phyloP scores from a whole-genome alignment of 2,113 vertebrate genomes.

The Synodontis membranacea region DNA sequence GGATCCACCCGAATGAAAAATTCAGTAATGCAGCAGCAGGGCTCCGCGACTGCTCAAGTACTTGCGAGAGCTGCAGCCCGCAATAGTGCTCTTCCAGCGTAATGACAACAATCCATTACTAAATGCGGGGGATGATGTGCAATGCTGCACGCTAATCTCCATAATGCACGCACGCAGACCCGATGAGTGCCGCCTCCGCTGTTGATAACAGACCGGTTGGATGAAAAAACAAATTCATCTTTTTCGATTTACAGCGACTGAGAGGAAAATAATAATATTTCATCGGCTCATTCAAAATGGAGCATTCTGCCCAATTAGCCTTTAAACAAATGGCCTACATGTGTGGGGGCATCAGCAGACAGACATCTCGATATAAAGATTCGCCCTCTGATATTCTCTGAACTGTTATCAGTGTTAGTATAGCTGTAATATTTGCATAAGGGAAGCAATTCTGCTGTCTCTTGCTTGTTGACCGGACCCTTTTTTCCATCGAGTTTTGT shows the following conservation, averaged over 20 bases:
- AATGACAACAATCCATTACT: slow-evolving; percentile 49
- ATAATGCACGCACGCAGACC: slow-evolving; percentile 44
- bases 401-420: slow-evolving; percentile 17
- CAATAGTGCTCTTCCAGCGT: slow-evolving; percentile 25
- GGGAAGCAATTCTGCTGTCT: neutral
- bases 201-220: slow-evolving; percentile 28
- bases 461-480: neutral
- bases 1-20: slow-evolving; percentile 16
- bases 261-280: slow-evolving; percentile 39
- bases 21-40: neutral
- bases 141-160: slow-evolving; percentile 51
- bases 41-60: neutral
- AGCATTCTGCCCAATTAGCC: slow-evolving; percentile 38
- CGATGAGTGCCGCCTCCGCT: slow-evolving; percentile 38
- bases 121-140: slow-evolving; percentile 47
- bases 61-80: slow-evolving; percentile 25
- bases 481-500: neutral
- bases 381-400: slow-evolving; percentile 9
- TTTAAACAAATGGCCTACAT: slow-evolving; percentile 42
- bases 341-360: slow-evolving; percentile 17
- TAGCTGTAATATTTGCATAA: slow-evolving; percentile 8
- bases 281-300: slow-evolving; percentile 10
- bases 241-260: slow-evolving; percentile 25
- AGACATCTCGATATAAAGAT: slow-evolving; percentile 37
- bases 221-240: slow-evolving; percentile 49